phyloP scores from a whole-genome alignment of 2,888 invertebrate species.

The Rhagonycha lutea region DNA sequence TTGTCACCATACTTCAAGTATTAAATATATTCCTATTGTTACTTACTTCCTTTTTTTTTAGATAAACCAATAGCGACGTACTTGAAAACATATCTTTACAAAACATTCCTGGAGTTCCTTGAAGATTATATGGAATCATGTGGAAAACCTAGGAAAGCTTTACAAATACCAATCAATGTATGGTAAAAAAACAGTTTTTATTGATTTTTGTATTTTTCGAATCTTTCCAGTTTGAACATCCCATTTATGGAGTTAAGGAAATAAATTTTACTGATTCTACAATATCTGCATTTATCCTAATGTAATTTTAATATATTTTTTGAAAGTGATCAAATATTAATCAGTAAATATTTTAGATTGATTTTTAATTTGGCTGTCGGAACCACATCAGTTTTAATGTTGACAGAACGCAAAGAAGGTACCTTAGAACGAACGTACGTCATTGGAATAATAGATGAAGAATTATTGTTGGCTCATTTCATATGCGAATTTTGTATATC shows the following conservation, averaged over 20 bases:
- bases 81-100: slow-evolving; percentile 72
- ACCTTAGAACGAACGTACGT: neutral
- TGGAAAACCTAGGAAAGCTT: slow-evolving; percentile 65
- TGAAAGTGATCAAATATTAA: neutral
- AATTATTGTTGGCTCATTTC: slow-evolving; percentile 18
- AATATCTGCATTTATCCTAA: neutral
- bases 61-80: slow-evolving; percentile 71
- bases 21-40: too few species aligned
- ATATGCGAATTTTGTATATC: neutral
- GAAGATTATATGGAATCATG: slow-evolving; percentile 66
- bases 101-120: slow-evolving; percentile 74
- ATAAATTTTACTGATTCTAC: slow-evolving; percentile 94
- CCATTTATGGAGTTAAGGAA: slow-evolving; percentile 42
- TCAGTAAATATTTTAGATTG: neutral
- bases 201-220: neutral
- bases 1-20: too few species aligned
- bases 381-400: slow-evolving; percentile 5
- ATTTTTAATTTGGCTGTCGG: neutral
- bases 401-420: slow-evolving; percentile 10
- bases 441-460: neutral
- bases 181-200: slow-evolving; percentile 41
- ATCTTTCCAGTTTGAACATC: slow-evolving; percentile 1
- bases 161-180: slow-evolving; percentile 66
- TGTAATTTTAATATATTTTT: neutral
- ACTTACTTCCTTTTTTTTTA: too few species aligned